A percentile compares a stretch with the other conserved stretches of the same genome.
These are phyloP conservation scores for Todiramphus saurophagus DNA, from an alignment of 2,113 vertebrate genomes.

Conservation along the genomic window DNA sequence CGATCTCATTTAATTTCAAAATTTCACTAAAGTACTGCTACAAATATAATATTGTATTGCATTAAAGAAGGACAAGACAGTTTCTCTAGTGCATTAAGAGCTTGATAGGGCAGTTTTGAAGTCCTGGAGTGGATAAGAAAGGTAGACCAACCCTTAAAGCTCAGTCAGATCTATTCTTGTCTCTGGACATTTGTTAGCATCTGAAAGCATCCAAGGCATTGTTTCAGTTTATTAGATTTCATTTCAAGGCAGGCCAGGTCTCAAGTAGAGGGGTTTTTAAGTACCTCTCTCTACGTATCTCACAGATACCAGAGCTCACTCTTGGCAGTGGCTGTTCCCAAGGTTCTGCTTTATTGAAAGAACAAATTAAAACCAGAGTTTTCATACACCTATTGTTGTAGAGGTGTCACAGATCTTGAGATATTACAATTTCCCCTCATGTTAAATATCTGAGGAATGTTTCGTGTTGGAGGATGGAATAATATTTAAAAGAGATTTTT, in stretches of 20 bases:
- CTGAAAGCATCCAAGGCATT: background rate
- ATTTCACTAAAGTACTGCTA: background rate
- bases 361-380: background rate
- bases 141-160: background rate
- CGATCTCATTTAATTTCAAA: background rate
- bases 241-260: background rate
- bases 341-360: background rate
- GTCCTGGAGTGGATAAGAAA: background rate
- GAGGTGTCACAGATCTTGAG: background rate
- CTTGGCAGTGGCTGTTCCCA: background rate
- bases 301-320: background rate
- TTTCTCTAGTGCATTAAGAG: background rate
- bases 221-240: background rate
- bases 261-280: background rate
- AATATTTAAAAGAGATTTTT: constrained; percentile 47
- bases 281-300: background rate
- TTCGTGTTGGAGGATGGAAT: constrained; percentile 35
- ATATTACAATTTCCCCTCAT: background rate
- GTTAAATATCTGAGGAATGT: constrained; percentile 23
- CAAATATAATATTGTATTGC: background rate
- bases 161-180: background rate
- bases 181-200: background rate
- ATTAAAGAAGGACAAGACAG: background rate
- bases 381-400: background rate
- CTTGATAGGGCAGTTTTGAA: background rate